These are phyloP conservation scores for Gymnosoma rotundatum DNA, from an alignment of 2,888 invertebrate genomes.

Conservation along the genomic window DNA sequence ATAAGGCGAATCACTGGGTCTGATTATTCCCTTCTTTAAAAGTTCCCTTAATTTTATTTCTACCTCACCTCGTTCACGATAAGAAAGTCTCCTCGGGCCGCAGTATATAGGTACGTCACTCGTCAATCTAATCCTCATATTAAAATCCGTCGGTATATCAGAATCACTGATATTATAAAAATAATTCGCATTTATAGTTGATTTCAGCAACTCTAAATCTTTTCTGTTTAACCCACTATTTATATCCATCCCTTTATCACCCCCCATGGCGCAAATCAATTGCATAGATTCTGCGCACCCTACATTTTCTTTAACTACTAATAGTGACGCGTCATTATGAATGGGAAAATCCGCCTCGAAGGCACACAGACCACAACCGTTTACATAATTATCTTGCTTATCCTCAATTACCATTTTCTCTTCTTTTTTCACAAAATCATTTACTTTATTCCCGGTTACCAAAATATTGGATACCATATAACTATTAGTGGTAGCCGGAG, in stretches of 20 bases:
- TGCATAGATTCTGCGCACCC: neutral
- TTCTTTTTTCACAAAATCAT: no score
- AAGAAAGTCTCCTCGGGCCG: conserved; percentile 11
- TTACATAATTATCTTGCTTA: no score
- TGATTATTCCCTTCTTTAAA: conserved; percentile 40
- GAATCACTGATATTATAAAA: no score
- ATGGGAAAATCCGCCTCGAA: no score
- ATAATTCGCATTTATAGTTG: neutral
- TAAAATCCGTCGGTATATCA: neutral
- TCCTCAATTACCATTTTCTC: no score
- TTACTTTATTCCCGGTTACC: neutral
- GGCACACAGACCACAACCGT: no score
- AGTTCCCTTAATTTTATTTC: conserved; percentile 3
- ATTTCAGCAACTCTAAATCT: neutral
- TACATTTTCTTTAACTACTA: neutral
- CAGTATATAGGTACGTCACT: conserved; percentile 1
- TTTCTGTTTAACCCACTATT: neutral
- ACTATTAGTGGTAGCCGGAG: neutral
- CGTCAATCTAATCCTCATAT: conserved; percentile 9
- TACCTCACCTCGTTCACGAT: neutral
- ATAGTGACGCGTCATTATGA: neutral
- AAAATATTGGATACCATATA: neutral
- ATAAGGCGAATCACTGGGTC: conserved; percentile 50
- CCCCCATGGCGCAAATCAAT: neutral
- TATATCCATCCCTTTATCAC: neutral